These are phyloP conservation scores for Mechanitis mazaeus DNA, from an alignment of 2,888 invertebrate genomes.

Conservation along the genomic window DNA sequence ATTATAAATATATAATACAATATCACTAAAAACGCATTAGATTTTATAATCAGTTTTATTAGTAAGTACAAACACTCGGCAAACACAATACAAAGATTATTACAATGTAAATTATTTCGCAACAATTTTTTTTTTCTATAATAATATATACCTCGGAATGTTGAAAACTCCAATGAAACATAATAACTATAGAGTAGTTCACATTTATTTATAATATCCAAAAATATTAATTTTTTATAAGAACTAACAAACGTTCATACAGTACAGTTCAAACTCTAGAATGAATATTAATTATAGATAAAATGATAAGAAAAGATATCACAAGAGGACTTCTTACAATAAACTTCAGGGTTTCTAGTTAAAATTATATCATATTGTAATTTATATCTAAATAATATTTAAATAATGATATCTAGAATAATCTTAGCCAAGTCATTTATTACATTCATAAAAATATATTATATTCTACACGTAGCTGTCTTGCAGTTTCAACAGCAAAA, in stretches of 20 bases:
- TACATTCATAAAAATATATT: neutral
- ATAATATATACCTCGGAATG: slow-evolving; percentile 46
- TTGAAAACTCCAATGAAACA: slow-evolving; percentile 56
- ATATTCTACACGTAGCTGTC: too few species aligned
- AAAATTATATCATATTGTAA: slow-evolving; percentile 6
- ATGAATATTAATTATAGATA: slow-evolving; percentile 65
- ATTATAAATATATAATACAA: too few species aligned
- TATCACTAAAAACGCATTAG: too few species aligned
- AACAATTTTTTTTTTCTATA: slow-evolving; percentile 11
- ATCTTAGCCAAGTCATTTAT: neutral
- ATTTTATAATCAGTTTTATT: too few species aligned
- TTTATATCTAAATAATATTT: slow-evolving; percentile 14
- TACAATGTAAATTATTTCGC: too few species aligned
- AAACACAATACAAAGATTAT: too few species aligned
- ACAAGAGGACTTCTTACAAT: slow-evolving; percentile 53
- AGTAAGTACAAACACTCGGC: too few species aligned
- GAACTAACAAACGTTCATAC: slow-evolving; percentile 51
- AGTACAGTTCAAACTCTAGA: slow-evolving; percentile 51
- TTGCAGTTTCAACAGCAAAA: too few species aligned
- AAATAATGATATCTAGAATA: slow-evolving; percentile 7
- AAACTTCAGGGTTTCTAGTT: slow-evolving; percentile 20
- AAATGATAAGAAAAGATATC: slow-evolving; percentile 66
- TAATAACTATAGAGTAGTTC: slow-evolving; percentile 27
- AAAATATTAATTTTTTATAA: slow-evolving; percentile 26
- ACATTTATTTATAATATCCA: slow-evolving; percentile 19